Evolutionary conservation across 2,888 invertebrate species (phyloP).

Genomic region (Agrotis puta): DNA sequence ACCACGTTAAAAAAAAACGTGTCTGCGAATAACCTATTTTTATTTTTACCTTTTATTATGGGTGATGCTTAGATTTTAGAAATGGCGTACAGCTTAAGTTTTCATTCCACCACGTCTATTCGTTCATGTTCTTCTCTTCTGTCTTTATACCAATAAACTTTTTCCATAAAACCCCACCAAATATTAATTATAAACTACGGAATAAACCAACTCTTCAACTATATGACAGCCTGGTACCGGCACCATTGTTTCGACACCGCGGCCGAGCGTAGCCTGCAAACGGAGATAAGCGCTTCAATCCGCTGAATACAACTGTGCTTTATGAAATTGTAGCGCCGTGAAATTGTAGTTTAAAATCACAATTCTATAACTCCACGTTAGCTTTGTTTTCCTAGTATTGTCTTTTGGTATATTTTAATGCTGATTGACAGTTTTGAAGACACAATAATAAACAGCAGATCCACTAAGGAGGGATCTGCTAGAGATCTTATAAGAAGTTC

Average conservation of each 20-base stretch:
- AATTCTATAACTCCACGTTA: slow-evolving; percentile 11
- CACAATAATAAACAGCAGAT: too few species aligned
- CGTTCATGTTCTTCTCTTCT: background rate
- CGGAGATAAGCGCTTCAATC: slow-evolving; percentile 48
- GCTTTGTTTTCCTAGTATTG: background rate
- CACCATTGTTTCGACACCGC: slow-evolving; percentile 42
- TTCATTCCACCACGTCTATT: background rate
- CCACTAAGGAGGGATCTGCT: too few species aligned
- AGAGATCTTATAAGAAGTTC: too few species aligned
- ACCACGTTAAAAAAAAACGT: too few species aligned
- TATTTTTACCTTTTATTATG: too few species aligned
- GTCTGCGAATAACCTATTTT: too few species aligned
- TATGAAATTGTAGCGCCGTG: slow-evolving; percentile 26
- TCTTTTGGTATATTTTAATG: background rate
- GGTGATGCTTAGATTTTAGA: too few species aligned
- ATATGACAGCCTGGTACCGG: slow-evolving; percentile 33
- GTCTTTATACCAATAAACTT: background rate
- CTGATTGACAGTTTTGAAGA: slow-evolving; percentile 1
- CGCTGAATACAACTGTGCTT: slow-evolving; percentile 45
- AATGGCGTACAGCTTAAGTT: background rate
- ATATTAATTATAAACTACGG: slow-evolving; percentile 31
- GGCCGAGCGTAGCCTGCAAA: slow-evolving; percentile 39
- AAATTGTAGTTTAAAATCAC: slow-evolving; percentile 41
- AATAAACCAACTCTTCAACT: slow-evolving; percentile 30
- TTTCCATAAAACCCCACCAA: background rate